phyloP scores from a whole-genome alignment of 2,797 vertebrate species.

The Carcharodon carcharias region DNA sequence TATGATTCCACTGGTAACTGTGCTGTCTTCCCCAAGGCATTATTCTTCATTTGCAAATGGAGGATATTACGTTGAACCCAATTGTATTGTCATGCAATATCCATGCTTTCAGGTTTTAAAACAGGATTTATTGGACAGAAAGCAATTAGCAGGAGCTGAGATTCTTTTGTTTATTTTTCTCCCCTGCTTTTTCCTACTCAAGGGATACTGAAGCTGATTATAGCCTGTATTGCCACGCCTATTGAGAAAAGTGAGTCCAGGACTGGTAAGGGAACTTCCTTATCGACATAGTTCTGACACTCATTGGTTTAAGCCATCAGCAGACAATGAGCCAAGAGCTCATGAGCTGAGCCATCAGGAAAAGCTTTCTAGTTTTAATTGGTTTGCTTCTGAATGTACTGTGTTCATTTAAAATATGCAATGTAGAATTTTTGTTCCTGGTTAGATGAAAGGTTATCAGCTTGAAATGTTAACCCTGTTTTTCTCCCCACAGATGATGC shows the following conservation, averaged over 20 bases:
- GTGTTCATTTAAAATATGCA: slow-evolving; percentile 13
- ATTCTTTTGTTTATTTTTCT: background rate
- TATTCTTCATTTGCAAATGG: background rate
- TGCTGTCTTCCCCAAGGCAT: background rate
- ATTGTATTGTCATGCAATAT: background rate
- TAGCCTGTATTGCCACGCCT: background rate
- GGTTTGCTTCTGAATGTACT: background rate
- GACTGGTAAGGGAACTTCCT: background rate
- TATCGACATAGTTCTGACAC: background rate
- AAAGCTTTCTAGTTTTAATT: background rate
- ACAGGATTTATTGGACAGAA: background rate
- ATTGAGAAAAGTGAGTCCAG: background rate
- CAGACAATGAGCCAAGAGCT: too few relatives aligned
- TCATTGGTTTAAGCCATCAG: background rate
- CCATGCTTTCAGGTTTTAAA: background rate
- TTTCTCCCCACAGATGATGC: background rate
- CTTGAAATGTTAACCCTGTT: background rate
- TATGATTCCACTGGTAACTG: background rate
- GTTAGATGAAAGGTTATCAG: background rate
- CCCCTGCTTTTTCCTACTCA: background rate
- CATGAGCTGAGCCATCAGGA: background rate
- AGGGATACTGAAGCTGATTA: background rate
- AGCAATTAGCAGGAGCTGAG: background rate
- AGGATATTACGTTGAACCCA: background rate
- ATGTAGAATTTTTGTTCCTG: background rate